A percentile compares a stretch with the other conserved stretches of the same genome.
These are phyloP conservation scores for Epizoanthus rinbou DNA, from an alignment of 92 coral and sea anemone genomes.

Conservation along the genomic window DNA sequence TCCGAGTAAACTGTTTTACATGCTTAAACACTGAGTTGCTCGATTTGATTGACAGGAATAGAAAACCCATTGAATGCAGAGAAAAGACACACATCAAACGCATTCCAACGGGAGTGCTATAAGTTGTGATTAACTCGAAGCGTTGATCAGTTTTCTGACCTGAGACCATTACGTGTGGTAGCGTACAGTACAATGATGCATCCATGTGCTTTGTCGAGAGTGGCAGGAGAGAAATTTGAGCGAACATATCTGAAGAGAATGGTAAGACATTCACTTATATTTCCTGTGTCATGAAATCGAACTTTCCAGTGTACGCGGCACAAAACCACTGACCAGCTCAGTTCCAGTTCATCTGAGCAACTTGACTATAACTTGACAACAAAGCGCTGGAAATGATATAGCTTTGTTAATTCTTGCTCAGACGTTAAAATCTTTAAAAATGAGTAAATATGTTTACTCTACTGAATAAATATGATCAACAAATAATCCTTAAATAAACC, in stretches of 20 bases:
- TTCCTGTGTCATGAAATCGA: background rate
- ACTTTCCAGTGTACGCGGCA: background rate
- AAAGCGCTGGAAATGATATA: background rate
- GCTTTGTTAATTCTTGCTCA: background rate
- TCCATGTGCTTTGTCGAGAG: background rate
- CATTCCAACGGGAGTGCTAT: conserved; percentile 7
- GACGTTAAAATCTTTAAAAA: background rate
- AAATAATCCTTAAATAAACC: background rate
- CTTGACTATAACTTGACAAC: background rate
- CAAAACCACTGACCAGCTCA: too few species aligned
- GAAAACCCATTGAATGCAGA: background rate
- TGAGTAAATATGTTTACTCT: conserved; percentile 11
- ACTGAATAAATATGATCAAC: background rate
- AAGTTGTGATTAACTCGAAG: background rate
- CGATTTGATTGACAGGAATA: conserved; percentile 40
- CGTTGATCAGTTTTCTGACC: background rate
- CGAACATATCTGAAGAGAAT: background rate
- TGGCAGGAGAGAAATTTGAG: background rate
- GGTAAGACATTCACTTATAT: conserved; percentile 1
- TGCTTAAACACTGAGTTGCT: conserved; percentile 9
- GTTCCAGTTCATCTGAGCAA: background rate
- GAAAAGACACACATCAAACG: conserved; percentile 12
- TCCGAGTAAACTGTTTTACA: conserved; percentile 7
- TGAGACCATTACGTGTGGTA: background rate
- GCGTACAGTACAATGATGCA: background rate